Percentiles rank a stretch among this genome's conserved stretches.
phyloP scores from a whole-genome alignment of 2,113 vertebrate genomes.

The Morphnarchus princeps region DNA sequence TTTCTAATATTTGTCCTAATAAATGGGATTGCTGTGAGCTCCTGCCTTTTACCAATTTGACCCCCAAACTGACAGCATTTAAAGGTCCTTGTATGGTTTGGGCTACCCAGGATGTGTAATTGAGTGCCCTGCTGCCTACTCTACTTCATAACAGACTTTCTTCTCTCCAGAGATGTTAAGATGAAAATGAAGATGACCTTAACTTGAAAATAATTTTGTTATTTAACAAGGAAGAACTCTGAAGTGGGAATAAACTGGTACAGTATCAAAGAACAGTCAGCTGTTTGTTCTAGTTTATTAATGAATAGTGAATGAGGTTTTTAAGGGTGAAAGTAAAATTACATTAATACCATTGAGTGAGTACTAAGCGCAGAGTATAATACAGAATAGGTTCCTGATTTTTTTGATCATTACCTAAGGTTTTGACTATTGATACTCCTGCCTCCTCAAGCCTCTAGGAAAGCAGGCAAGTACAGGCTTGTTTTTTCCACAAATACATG shows the following conservation, averaged over 20 bases:
- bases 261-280: accelerated
- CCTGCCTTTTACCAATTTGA: background rate
- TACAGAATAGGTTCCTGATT: background rate
- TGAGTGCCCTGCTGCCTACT: background rate
- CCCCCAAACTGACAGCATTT: background rate
- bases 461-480: background rate
- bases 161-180: background rate
- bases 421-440: background rate
- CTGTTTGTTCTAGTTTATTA: background rate
- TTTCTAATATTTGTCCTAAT: background rate
- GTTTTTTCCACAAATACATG: background rate
- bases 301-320: background rate
- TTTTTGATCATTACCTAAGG: background rate
- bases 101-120: background rate
- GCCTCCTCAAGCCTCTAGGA: background rate
- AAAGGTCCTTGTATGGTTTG: background rate
- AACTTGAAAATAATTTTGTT: background rate
- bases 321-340: background rate
- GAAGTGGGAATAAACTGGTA: background rate
- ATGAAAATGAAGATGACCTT: background rate
- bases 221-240: background rate
- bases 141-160: background rate
- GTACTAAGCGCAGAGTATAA: background rate
- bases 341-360: background rate
- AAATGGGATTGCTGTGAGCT: background rate